Percentiles rank a stretch among this genome's conserved stretches.
Evolutionary conservation across 2,888 invertebrate species (phyloP).

Genomic region (Clivina fossor): DNA sequence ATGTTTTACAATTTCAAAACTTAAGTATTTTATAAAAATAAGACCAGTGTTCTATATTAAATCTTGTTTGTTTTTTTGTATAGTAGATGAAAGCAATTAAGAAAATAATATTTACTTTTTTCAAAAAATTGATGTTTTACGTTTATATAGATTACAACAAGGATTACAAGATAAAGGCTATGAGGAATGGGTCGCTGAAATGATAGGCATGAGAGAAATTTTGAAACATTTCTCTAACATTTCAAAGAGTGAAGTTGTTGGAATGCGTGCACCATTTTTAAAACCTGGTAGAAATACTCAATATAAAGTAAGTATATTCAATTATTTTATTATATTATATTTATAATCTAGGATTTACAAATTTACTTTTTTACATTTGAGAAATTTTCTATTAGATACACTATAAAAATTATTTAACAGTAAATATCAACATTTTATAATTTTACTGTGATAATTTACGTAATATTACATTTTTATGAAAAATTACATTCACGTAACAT

Average conservation of each 20-base stretch:
- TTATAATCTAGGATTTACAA: too few species aligned
- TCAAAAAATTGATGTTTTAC: slow-evolving; percentile 6
- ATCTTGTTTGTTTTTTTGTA: too few species aligned
- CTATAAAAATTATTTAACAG: too few species aligned
- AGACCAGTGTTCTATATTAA: not conserved
- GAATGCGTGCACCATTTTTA: slow-evolving; percentile 85
- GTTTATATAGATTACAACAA: slow-evolving; percentile 63
- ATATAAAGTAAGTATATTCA: slow-evolving; percentile 70
- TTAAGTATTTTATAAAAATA: too few species aligned
- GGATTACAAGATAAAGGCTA: slow-evolving; percentile 87
- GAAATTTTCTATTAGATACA: too few species aligned
- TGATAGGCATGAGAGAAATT: slow-evolving; percentile 92
- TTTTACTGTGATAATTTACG: too few species aligned
- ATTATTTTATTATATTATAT: too few species aligned
- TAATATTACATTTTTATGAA: too few species aligned
- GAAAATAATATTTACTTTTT: slow-evolving; percentile 8
- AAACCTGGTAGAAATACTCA: slow-evolving; percentile 93
- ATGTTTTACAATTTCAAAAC: too few species aligned
- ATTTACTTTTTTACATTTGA: too few species aligned
- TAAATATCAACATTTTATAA: too few species aligned
- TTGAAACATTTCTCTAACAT: slow-evolving; percentile 80
- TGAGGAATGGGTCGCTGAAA: slow-evolving; percentile 92
- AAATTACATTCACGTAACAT: too few species aligned
- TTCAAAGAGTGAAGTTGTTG: slow-evolving; percentile 78
- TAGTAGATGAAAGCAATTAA: slow-evolving; percentile 1